Conservation (phyloP, 2,113 vertebrate species). For the Motacilla tschutschensis region DNA sequence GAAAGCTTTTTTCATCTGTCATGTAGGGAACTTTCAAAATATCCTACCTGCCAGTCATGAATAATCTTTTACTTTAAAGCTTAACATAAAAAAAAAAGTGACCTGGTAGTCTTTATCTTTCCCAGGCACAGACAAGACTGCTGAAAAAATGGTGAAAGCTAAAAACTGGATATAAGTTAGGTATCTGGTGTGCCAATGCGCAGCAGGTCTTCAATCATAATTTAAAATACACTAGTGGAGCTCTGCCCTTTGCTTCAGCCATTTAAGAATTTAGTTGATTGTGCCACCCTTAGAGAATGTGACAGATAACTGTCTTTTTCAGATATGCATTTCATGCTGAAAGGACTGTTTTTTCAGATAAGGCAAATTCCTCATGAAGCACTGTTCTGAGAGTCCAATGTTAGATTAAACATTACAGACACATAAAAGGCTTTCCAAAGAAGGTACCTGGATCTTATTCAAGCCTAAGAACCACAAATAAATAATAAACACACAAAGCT, state of each 20-base stretch:
- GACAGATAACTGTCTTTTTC: neutral
- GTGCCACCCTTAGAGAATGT: neutral
- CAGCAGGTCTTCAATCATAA: neutral
- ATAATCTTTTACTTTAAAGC: neutral
- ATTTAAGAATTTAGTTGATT: neutral
- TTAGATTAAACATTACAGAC: neutral
- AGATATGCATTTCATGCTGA: neutral
- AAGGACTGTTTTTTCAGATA: neutral
- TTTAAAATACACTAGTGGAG: neutral
- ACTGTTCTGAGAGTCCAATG: neutral
- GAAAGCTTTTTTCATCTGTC: neutral
- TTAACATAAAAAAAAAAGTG: neutral
- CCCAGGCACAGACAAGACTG: neutral
- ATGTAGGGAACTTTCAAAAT: neutral
- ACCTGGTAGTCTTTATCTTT: neutral
- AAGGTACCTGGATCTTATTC: neutral
- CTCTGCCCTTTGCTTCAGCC: neutral
- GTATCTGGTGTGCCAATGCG: neutral
- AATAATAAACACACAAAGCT: neutral
- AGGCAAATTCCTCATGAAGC: neutral
- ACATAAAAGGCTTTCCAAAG: conserved; percentile 4
- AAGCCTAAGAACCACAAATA: conserved; percentile 1
- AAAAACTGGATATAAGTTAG: neutral
- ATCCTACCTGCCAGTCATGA: neutral
- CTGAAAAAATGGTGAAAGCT: neutral